Evolutionary conservation across 2,113 vertebrate genomes (phyloP).

Genomic region (Tapirus terrestris): DNA sequence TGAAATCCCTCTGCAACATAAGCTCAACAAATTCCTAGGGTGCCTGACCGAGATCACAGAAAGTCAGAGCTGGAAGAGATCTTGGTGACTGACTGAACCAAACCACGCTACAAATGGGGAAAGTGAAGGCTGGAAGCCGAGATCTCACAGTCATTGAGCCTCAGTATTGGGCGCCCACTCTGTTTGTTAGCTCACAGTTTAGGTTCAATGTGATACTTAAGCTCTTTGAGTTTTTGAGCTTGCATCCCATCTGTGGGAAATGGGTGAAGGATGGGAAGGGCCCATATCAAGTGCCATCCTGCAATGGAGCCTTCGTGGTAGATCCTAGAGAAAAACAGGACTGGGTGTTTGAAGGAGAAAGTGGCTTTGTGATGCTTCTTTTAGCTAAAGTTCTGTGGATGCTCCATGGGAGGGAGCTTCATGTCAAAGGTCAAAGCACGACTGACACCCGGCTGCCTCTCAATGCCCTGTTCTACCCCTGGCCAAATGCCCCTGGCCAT

Average conservation of each 20-base stretch:
- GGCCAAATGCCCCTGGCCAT: background rate
- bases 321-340: background rate
- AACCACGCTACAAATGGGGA: background rate
- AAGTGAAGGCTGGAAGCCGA: background rate
- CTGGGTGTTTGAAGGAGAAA: background rate
- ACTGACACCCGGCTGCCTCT: background rate
- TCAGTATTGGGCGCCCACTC: rapidly evolving
- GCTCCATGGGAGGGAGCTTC: background rate
- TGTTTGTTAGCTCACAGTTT: too few relatives aligned
- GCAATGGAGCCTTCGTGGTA: background rate
- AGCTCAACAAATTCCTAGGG: background rate
- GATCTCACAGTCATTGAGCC: rapidly evolving
- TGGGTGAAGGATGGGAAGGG: background rate
- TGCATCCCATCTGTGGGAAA: too few relatives aligned
- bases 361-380: background rate
- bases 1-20: background rate
- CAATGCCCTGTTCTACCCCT: background rate
- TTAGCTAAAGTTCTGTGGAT: background rate
- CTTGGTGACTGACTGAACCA: background rate
- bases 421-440: background rate
- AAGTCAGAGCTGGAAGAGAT: background rate
- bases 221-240: background rate
- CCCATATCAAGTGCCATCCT: background rate
- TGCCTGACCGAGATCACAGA: background rate
- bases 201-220: background rate